phyloP scores from a whole-genome alignment of 2,797 vertebrate genomes.

The Phoxinus dragarum region DNA sequence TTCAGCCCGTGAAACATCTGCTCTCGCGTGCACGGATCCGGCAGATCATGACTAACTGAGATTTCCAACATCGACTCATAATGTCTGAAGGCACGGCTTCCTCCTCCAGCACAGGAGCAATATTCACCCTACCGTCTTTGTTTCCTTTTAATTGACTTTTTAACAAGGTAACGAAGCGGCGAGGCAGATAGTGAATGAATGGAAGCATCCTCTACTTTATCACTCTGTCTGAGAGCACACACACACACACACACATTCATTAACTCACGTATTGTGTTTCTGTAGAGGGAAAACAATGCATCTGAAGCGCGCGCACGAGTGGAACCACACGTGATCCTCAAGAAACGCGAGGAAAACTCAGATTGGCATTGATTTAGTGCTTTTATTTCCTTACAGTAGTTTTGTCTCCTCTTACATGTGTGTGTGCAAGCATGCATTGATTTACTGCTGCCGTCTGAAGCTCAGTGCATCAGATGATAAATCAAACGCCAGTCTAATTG shows the following conservation, averaged over 20 bases:
- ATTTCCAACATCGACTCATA: conserved; percentile 9
- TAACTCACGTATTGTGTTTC: conserved; percentile 66
- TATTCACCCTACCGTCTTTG: conserved; percentile 61
- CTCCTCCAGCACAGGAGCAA: conserved; percentile 42
- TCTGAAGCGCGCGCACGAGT: neutral
- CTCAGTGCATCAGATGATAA: neutral
- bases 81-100: conserved; percentile 45
- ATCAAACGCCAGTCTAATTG: neutral
- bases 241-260: conserved; percentile 71
- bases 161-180: conserved; percentile 74
- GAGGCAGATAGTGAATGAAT: conserved; percentile 66
- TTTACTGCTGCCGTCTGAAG: neutral
- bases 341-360: neutral
- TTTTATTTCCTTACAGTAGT: neutral
- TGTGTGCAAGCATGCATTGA: neutral
- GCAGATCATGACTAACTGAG: conserved; percentile 16
- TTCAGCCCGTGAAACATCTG: conserved; percentile 23
- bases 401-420: neutral
- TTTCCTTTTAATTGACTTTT: conserved; percentile 81
- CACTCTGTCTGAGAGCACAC: conserved; percentile 59
- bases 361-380: neutral
- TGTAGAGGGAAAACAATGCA: neutral
- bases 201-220: conserved; percentile 53
- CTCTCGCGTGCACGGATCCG: neutral
- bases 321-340: neutral